Conservation (phyloP, 2,797 vertebrate genomes). For the Cheirogaleus major region DNA sequence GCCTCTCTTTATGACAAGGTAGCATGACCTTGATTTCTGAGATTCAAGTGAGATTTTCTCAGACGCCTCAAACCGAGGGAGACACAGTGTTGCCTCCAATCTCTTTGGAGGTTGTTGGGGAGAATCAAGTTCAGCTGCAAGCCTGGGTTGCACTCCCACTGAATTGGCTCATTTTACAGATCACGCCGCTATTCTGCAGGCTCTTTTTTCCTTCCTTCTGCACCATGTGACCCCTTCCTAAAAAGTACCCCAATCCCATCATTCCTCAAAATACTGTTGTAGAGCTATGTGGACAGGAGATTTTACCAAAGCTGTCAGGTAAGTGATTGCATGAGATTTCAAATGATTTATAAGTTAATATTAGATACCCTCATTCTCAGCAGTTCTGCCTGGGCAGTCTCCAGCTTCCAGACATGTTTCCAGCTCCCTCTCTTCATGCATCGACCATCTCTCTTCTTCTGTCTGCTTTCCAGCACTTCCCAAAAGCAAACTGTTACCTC, state of each 20-base stretch:
- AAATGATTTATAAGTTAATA: background rate
- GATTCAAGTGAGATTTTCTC: background rate
- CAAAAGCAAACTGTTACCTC: background rate
- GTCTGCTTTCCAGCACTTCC: fast-evolving
- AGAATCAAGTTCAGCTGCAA: background rate
- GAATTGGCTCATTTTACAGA: background rate
- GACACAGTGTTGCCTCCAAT: background rate
- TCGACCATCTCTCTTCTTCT: background rate
- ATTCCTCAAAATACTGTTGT: background rate
- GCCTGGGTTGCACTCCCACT: background rate
- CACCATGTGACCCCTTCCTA: background rate
- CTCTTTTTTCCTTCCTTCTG: background rate
- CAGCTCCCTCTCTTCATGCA: too few species aligned
- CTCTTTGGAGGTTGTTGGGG: background rate
- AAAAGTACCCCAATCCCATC: background rate
- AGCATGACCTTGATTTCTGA: background rate
- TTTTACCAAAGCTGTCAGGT: background rate
- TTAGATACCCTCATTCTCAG: background rate
- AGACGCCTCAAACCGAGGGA: background rate
- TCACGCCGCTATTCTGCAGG: background rate
- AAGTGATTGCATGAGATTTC: background rate
- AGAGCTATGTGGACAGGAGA: background rate
- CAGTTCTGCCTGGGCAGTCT: background rate
- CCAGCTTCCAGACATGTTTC: background rate
- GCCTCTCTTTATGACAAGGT: background rate